Percentiles rank a stretch among this genome's conserved stretches.
phyloP scores from a whole-genome alignment of 2,888 invertebrate genomes.

The Melikaiella ostensackeni region DNA sequence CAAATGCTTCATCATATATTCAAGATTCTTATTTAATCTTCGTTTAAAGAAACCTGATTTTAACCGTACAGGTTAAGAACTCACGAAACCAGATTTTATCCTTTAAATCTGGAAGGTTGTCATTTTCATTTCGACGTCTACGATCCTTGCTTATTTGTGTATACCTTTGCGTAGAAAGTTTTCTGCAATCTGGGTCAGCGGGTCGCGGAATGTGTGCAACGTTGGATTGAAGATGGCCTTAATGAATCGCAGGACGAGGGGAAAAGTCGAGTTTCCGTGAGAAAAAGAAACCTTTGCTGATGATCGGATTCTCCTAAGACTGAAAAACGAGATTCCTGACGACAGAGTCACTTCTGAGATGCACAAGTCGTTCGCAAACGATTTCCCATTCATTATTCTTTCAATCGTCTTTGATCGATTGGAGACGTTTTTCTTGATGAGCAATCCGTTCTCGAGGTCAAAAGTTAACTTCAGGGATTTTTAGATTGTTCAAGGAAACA shows the following conservation, averaged over 20 bases:
- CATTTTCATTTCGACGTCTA: slow-evolving; percentile 10
- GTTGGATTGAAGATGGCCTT: slow-evolving; percentile 48
- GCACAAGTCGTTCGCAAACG: not conserved
- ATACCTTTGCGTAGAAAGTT: slow-evolving; percentile 44
- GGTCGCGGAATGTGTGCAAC: slow-evolving; percentile 41
- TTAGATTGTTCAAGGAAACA: not conserved
- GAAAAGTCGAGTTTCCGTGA: slow-evolving; percentile 45
- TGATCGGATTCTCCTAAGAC: slow-evolving; percentile 7
- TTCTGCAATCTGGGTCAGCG: slow-evolving; percentile 49
- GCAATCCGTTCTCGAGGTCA: slow-evolving; percentile 1
- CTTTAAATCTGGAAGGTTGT: not conserved
- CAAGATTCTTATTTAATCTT: not conserved
- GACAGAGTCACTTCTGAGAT: slow-evolving; percentile 22
- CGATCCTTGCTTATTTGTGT: slow-evolving; percentile 21
- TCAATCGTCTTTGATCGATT: slow-evolving; percentile 6
- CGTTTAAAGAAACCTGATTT: not conserved
- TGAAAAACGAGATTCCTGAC: slow-evolving; percentile 30
- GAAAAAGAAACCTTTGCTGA: slow-evolving; percentile 48
- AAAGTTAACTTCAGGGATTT: not conserved
- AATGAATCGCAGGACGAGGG: slow-evolving; percentile 45
- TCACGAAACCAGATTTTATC: not conserved
- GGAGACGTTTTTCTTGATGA: not conserved
- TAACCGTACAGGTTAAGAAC: not conserved
- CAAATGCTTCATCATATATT: no score
- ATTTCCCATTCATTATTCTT: slow-evolving; percentile 25